A percentile compares a stretch with the other conserved stretches of the same genome.
Conservation (phyloP, 1,140 invertebrate species). For the Zaprionus tsacasi region DNA sequence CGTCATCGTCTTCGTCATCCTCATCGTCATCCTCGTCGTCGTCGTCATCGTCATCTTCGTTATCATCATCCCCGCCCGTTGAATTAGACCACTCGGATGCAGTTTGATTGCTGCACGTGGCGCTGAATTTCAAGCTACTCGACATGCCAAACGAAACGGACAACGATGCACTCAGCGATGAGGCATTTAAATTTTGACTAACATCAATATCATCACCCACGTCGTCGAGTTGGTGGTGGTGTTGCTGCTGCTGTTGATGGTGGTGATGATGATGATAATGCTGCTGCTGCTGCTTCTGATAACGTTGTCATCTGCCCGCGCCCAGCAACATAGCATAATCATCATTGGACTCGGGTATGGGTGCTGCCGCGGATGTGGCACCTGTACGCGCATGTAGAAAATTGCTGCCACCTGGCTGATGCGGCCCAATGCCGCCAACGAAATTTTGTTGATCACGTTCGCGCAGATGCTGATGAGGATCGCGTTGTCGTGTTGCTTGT, state of each 20-base stretch:
- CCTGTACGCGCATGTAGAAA: slow-evolving; percentile 58
- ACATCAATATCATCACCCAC: slow-evolving; percentile 60
- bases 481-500: slow-evolving; percentile 59
- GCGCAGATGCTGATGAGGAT: slow-evolving; percentile 66
- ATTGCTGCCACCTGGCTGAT: slow-evolving; percentile 47
- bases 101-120: slow-evolving; percentile 69
- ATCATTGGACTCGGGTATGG: slow-evolving; percentile 77
- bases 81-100: slow-evolving; percentile 80
- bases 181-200: slow-evolving; percentile 71
- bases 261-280: slow-evolving; percentile 56
- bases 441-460: slow-evolving; percentile 58
- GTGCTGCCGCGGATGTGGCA: slow-evolving; percentile 58
- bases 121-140: slow-evolving; percentile 76
- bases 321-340: slow-evolving; percentile 77
- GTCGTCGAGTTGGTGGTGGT: slow-evolving; percentile 51
- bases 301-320: slow-evolving; percentile 78
- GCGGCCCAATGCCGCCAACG: slow-evolving; percentile 51
- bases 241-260: slow-evolving; percentile 60
- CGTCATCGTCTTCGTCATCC: slow-evolving; percentile 40
- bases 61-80: slow-evolving; percentile 67
- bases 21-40: slow-evolving; percentile 42
- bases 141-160: slow-evolving; percentile 77
- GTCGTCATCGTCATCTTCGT: slow-evolving; percentile 46
- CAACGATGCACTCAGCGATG: slow-evolving; percentile 70
- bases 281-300: slow-evolving; percentile 56